Evolutionary conservation across 2,888 invertebrate species (phyloP).

Genomic region (Dynastes tityus): DNA sequence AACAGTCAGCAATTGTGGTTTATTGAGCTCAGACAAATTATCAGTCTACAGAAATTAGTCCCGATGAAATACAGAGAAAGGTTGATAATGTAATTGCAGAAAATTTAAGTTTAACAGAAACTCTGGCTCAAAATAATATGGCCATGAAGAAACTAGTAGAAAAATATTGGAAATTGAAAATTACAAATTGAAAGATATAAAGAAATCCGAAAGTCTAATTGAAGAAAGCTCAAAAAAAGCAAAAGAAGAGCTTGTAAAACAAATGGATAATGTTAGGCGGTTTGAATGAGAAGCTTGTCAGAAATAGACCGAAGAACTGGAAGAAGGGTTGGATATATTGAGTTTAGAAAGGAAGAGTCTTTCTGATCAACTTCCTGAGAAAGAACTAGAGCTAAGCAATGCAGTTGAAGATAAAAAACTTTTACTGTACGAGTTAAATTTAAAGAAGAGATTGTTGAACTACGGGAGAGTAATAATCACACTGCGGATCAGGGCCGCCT

Average conservation of each 20-base stretch:
- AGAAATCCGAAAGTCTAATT: constrained; percentile 57
- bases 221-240: constrained; percentile 61
- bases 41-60: constrained; percentile 51
- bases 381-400: constrained; percentile 23
- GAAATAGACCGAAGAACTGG: constrained; percentile 60
- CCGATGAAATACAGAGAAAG: constrained; percentile 64
- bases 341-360: constrained; percentile 47
- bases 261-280: constrained; percentile 56
- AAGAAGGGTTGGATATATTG: constrained; percentile 54
- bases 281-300: constrained; percentile 60
- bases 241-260: constrained; percentile 32
- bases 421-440: background rate
- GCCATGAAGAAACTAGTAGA: constrained; percentile 80
- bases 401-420: constrained; percentile 24
- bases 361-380: constrained; percentile 24
- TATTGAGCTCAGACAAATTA: background rate
- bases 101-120: constrained; percentile 70
- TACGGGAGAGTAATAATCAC: constrained; percentile 32
- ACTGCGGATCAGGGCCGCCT: too few relatives aligned
- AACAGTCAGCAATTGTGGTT: constrained; percentile 25
- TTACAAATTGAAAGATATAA: constrained; percentile 47
- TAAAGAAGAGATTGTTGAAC: constrained; percentile 30
- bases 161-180: constrained; percentile 60
- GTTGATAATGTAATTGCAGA: constrained; percentile 63
- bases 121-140: constrained; percentile 78